Conservation (phyloP, 2,797 vertebrate species). For the Sebastes nivosus region DNA sequence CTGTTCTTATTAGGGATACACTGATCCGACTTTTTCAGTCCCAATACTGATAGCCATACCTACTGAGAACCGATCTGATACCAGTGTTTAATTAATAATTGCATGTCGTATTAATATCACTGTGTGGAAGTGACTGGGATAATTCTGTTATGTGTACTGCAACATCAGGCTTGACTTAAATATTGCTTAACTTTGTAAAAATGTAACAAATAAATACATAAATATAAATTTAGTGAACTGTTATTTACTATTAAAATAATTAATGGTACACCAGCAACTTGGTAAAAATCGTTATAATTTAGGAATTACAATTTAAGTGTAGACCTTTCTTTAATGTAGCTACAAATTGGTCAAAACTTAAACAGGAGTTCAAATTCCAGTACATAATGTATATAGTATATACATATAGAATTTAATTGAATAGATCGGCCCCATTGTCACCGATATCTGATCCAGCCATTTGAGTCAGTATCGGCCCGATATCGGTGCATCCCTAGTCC, state of each 20-base stretch:
- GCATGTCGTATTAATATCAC: neutral
- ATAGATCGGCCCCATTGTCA: neutral
- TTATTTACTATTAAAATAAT: accelerated
- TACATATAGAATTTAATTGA: neutral
- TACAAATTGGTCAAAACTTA: neutral
- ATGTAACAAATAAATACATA: too few relatives aligned
- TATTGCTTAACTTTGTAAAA: neutral
- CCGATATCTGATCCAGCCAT: too few relatives aligned
- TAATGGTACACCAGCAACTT: neutral
- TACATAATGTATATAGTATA: neutral
- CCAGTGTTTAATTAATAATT: neutral
- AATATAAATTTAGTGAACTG: too few relatives aligned
- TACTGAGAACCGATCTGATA: neutral
- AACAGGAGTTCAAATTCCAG: neutral
- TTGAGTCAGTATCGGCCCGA: too few relatives aligned
- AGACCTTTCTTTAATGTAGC: neutral
- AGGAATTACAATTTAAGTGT: neutral
- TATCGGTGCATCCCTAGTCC: too few relatives aligned
- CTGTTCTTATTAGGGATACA: neutral
- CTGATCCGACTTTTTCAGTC: too few relatives aligned
- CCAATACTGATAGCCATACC: too few relatives aligned
- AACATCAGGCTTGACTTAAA: neutral
- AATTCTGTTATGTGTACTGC: accelerated
- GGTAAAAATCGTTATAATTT: too few relatives aligned
- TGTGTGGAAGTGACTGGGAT: neutral